Percentiles rank a stretch among this genome's conserved stretches.
phyloP scores from a whole-genome alignment of 2,113 vertebrate genomes.

The Guaruba guarouba region DNA sequence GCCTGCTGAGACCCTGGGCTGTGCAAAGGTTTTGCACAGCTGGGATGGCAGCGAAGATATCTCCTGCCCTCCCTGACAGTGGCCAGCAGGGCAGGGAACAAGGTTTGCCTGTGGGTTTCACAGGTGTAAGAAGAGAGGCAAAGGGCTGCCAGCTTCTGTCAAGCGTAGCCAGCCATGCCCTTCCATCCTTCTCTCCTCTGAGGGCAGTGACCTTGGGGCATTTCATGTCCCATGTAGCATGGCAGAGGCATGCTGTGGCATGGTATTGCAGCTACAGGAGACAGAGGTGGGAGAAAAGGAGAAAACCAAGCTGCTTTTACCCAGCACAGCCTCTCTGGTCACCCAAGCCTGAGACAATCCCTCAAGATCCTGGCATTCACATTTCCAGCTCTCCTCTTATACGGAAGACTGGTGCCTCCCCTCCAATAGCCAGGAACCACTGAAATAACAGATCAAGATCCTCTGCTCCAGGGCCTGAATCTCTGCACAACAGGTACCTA shows the following conservation, averaged over 20 bases:
- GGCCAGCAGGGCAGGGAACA: not conserved
- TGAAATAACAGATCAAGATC: rapidly evolving
- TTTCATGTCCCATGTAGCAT: rapidly evolving
- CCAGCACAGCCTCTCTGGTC: not conserved
- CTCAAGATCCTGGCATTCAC: not conserved
- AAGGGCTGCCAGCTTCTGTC: not conserved
- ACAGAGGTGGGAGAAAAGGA: not conserved
- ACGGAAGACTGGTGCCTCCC: not conserved
- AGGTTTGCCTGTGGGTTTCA: not conserved
- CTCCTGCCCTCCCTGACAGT: not conserved
- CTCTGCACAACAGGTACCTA: rapidly evolving
- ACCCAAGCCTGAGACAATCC: not conserved
- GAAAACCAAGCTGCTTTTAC: not conserved
- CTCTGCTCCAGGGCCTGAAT: not conserved
- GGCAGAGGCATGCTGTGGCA: rapidly evolving
- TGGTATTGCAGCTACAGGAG: not conserved
- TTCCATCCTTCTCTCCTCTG: too few relatives aligned
- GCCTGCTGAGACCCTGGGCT: rapidly evolving
- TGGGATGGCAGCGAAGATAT: not conserved
- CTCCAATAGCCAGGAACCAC: too few relatives aligned
- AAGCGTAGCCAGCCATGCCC: not conserved
- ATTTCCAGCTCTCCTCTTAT: not conserved
- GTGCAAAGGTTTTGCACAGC: rapidly evolving
- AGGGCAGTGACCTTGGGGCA: rapidly evolving
- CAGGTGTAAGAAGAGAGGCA: not conserved